These are phyloP conservation scores for Pterostichus madidus DNA, from an alignment of 2,888 invertebrate genomes.

Conservation along the genomic window DNA sequence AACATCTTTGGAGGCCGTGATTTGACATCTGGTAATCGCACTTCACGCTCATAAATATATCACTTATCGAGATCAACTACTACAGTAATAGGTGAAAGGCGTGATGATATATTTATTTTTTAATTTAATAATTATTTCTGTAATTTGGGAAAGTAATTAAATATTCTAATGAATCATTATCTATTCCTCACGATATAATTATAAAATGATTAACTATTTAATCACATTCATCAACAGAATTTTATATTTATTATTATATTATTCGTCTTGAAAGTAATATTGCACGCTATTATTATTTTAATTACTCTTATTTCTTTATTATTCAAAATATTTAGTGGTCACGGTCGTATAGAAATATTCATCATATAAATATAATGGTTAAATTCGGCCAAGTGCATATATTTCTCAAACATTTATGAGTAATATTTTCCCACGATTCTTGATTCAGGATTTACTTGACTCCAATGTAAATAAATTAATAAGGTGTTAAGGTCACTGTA, in stretches of 20 bases:
- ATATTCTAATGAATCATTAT: neutral
- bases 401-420: conserved; percentile 6
- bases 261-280: conserved; percentile 1
- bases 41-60: no score
- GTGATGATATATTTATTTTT: no score
- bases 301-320: conserved; percentile 11
- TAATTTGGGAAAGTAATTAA: neutral
- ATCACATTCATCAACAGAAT: conserved; percentile 14
- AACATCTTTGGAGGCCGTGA: no score
- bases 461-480: neutral
- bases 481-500: neutral
- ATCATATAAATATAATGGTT: neutral
- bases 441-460: neutral
- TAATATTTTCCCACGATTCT: conserved; percentile 27
- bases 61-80: no score
- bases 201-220: conserved; percentile 10
- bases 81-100: no score
- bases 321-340: conserved; percentile 43
- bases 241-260: neutral
- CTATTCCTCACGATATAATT: conserved; percentile 8
- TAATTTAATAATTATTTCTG: no score
- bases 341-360: conserved; percentile 31
- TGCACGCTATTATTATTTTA: conserved; percentile 8
- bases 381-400: conserved; percentile 37
- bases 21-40: no score